A percentile compares a stretch with the other conserved stretches of the same genome.
Evolutionary conservation across 1,140 invertebrate species (phyloP).

Genomic region (Pseudomyrmex sp.): DNA sequence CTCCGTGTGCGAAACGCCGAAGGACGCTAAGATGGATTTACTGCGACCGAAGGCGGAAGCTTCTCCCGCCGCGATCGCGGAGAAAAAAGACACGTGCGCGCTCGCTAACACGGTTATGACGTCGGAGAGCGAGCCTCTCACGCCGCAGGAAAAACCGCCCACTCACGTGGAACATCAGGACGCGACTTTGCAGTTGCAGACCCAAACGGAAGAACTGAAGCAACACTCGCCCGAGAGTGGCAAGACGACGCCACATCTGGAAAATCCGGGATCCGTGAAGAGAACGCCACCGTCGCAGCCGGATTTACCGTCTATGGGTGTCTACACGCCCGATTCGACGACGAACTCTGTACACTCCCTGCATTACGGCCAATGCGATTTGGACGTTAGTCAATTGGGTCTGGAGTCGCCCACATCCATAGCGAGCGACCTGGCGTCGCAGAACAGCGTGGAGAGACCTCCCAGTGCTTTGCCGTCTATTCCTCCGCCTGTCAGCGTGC

Average conservation of each 20-base stretch:
- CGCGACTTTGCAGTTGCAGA: constrained; percentile 75
- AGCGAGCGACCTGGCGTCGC: constrained; percentile 92
- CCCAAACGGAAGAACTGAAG: constrained; percentile 79
- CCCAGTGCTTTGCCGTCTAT: constrained; percentile 82
- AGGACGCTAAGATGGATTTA: constrained; percentile 63
- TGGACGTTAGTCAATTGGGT: constrained; percentile 93
- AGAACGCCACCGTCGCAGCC: constrained; percentile 86
- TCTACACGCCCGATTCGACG: constrained; percentile 93
- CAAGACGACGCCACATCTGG: constrained; percentile 86
- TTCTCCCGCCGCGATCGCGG: constrained; percentile 48
- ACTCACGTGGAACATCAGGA: constrained; percentile 69
- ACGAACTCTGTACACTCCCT: constrained; percentile 94
- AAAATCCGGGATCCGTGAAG: constrained; percentile 86
- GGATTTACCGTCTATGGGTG: constrained; percentile 91
- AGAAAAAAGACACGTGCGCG: too few species aligned
- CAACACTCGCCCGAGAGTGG: constrained; percentile 84
- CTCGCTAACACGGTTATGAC: constrained; percentile 2
- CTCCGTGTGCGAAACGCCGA: constrained; percentile 36
- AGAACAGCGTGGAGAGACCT: constrained; percentile 89
- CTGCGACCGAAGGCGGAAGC: constrained; percentile 65
- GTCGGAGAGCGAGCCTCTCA: constrained; percentile 66
- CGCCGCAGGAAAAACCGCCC: constrained; percentile 77
- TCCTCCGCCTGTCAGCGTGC: constrained; percentile 75
- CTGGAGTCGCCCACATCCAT: constrained; percentile 95
- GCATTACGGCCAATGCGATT: constrained; percentile 92